A percentile compares a stretch with the other conserved stretches of the same genome.
Conservation (phyloP, 2,888 invertebrate species). For the Fabriciana adippe region DNA sequence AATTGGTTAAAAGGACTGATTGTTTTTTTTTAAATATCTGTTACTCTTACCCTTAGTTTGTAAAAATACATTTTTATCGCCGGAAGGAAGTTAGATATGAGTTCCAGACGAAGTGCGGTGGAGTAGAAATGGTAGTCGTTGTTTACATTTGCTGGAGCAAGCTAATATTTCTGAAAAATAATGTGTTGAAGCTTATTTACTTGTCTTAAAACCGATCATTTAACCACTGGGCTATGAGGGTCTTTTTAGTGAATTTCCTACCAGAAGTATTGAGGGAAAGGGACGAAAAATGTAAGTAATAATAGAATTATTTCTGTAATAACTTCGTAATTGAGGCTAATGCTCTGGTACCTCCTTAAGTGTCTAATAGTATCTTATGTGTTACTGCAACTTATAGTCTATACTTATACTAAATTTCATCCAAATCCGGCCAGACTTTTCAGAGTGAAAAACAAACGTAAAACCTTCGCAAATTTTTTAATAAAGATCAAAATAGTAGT, state of each 20-base stretch:
- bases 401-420: no score
- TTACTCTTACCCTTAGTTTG: slow-evolving; percentile 12
- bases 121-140: slow-evolving; percentile 4
- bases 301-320: neutral
- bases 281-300: slow-evolving; percentile 29
- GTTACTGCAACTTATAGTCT: no score
- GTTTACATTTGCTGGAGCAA: neutral
- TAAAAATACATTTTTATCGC: slow-evolving; percentile 7
- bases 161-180: neutral
- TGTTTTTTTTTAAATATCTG: neutral
- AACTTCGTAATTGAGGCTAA: neutral
- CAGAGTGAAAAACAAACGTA: no score
- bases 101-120: neutral
- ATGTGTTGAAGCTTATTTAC: neutral
- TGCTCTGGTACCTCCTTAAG: no score
- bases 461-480: no score
- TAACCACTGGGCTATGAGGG: slow-evolving; percentile 22
- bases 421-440: no score
- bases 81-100: slow-evolving; percentile 16
- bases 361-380: no score
- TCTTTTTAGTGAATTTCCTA: slow-evolving; percentile 30
- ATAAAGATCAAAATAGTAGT: no score
- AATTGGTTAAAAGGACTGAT: no score
- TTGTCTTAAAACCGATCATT: neutral
- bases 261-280: slow-evolving; percentile 21